These are phyloP conservation scores for Cyprinus carpio DNA, from an alignment of 2,113 vertebrate genomes.

Conservation along the genomic window DNA sequence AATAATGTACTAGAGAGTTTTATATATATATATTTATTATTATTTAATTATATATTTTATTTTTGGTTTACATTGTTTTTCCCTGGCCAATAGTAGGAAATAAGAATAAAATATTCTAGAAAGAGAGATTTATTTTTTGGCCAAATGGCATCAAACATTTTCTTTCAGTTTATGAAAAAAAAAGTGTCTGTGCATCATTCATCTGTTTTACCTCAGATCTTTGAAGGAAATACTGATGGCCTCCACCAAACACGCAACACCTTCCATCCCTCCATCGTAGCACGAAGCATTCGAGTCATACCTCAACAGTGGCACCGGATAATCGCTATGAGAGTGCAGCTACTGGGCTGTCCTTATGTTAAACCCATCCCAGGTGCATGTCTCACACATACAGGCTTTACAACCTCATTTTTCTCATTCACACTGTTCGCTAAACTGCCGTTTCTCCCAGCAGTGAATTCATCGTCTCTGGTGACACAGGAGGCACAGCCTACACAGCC, in stretches of 20 bases:
- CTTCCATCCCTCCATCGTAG: conserved; percentile 79
- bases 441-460: conserved; percentile 34
- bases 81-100: too few species aligned
- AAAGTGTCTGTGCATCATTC: too few species aligned
- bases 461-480: conserved; percentile 38
- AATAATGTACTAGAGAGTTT: too few species aligned
- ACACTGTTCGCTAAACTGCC: neutral
- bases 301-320: conserved; percentile 79
- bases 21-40: too few species aligned
- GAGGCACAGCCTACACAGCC: conserved; percentile 39
- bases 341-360: conserved; percentile 77
- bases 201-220: conserved; percentile 67
- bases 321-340: conserved; percentile 78
- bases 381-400: neutral
- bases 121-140: too few species aligned
- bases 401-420: neutral
- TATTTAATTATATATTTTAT: too few species aligned
- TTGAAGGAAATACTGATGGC: conserved; percentile 80
- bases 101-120: too few species aligned
- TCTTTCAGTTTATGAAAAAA: too few species aligned
- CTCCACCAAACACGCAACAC: conserved; percentile 76
- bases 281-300: conserved; percentile 77
- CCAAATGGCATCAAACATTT: too few species aligned
- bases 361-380: conserved; percentile 64
- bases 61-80: too few species aligned